phyloP scores from a whole-genome alignment of 2,113 vertebrate genomes.

The Carollia perspicillata region DNA sequence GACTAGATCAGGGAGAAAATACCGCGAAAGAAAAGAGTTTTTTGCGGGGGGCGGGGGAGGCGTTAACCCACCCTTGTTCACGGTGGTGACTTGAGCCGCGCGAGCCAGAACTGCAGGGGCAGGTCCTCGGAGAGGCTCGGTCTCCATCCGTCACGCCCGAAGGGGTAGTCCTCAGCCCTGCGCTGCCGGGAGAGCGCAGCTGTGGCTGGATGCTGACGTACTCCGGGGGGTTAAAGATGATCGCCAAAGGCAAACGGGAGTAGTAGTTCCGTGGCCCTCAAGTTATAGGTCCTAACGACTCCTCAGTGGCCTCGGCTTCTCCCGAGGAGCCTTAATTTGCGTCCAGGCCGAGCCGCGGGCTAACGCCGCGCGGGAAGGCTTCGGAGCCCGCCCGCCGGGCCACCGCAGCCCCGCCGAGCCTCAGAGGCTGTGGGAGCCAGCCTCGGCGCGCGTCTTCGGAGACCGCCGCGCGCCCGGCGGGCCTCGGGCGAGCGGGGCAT shows the following conservation, averaged over 20 bases:
- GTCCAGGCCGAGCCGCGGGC: slow-evolving; percentile 28
- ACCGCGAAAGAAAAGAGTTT: slow-evolving; percentile 47
- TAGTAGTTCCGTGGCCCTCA: slow-evolving; percentile 46
- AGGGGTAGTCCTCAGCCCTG: slow-evolving; percentile 34
- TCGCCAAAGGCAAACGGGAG: slow-evolving; percentile 38
- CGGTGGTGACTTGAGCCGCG: slow-evolving; percentile 71
- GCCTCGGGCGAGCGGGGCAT: slow-evolving; percentile 55
- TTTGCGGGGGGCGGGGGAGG: neutral
- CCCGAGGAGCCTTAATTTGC: slow-evolving; percentile 12
- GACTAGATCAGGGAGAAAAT: slow-evolving; percentile 73
- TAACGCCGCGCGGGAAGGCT: slow-evolving; percentile 29
- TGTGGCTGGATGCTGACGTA: slow-evolving; percentile 63
- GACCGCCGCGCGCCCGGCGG: slow-evolving; percentile 49
- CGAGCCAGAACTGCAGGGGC: slow-evolving; percentile 64
- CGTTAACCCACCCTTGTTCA: slow-evolving; percentile 80
- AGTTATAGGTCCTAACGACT: slow-evolving; percentile 14
- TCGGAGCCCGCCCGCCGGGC: neutral
- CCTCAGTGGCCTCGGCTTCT: slow-evolving; percentile 24
- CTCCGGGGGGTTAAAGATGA: slow-evolving; percentile 61
- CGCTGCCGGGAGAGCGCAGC: slow-evolving; percentile 46
- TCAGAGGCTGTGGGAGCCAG: slow-evolving; percentile 65
- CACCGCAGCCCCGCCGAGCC: slow-evolving; percentile 61
- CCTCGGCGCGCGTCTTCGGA: slow-evolving; percentile 54
- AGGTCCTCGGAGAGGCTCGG: slow-evolving; percentile 52
- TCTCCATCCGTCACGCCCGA: slow-evolving; percentile 62